Conservation (phyloP, 2,888 invertebrate genomes). For the Noctua fimbriata region DNA sequence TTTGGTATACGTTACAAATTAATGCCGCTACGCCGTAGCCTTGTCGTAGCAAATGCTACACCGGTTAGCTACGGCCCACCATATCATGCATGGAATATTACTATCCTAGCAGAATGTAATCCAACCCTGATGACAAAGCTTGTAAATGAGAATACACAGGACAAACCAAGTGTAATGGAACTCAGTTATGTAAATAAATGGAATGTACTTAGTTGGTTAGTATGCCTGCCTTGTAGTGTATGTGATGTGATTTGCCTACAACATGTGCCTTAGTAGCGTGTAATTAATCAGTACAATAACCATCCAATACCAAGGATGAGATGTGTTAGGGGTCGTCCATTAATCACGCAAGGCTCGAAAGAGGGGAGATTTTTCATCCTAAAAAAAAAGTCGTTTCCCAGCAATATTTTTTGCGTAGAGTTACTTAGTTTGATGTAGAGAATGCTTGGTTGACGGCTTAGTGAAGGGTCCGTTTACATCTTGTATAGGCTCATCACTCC, state of each 20-base stretch:
- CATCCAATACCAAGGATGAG: not conserved
- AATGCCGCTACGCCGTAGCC: not conserved
- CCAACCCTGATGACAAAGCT: conserved; percentile 13
- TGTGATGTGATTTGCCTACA: not conserved
- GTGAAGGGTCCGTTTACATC: no score
- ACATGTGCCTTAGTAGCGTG: not conserved
- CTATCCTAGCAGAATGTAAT: not conserved
- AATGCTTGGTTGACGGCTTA: no score
- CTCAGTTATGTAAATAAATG: conserved; percentile 30
- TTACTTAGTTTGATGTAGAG: no score
- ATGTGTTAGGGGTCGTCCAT: no score
- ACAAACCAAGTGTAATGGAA: conserved; percentile 5
- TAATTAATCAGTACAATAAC: not conserved
- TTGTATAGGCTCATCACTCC: not conserved
- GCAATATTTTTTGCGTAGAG: no score
- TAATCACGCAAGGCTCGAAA: no score
- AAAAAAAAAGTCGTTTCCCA: no score
- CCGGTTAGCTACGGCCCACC: not conserved
- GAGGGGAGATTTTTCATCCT: no score
- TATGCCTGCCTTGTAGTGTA: not conserved
- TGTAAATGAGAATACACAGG: not conserved
- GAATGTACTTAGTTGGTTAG: not conserved
- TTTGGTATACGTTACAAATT: not conserved
- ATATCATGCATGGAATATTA: not conserved
- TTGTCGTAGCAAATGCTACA: not conserved